phyloP scores from a whole-genome alignment of 2,797 vertebrate genomes.

The Leptoclinus maculatus region DNA sequence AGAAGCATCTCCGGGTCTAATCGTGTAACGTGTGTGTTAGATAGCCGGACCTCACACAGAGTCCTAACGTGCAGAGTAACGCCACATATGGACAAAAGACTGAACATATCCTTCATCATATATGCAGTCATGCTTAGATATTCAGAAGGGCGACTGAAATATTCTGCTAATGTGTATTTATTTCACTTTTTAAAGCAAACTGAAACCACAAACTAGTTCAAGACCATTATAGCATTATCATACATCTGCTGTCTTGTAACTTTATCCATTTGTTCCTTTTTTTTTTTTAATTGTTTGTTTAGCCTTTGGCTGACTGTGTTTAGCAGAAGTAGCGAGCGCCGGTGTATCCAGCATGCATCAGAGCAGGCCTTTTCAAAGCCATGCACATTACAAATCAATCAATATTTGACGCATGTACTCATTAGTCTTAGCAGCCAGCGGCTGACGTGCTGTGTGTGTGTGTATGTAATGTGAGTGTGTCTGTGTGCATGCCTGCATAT shows the following conservation, averaged over 20 bases:
- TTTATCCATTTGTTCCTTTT: slow-evolving; percentile 1
- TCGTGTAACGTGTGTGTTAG: neutral
- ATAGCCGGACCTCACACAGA: slow-evolving; percentile 20
- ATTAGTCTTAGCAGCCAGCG: slow-evolving; percentile 34
- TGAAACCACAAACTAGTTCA: neutral
- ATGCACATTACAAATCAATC: slow-evolving; percentile 52
- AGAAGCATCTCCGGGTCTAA: neutral
- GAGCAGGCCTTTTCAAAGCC: slow-evolving; percentile 35
- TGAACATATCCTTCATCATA: neutral
- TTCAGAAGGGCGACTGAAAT: neutral
- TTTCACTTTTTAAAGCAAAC: slow-evolving; percentile 2
- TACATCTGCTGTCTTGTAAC: slow-evolving; percentile 17
- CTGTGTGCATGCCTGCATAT: slow-evolving; percentile 56
- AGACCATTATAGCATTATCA: neutral
- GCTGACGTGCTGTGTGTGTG: slow-evolving; percentile 15
- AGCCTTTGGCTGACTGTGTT: slow-evolving; percentile 14
- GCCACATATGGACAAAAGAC: neutral
- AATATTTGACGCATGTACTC: slow-evolving; percentile 51
- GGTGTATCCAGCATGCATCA: slow-evolving; percentile 16
- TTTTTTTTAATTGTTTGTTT: neutral
- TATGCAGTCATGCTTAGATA: neutral
- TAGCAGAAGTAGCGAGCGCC: slow-evolving; percentile 5
- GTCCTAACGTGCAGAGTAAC: neutral
- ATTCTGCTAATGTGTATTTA: neutral
- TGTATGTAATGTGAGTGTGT: slow-evolving; percentile 4